A percentile compares a stretch with the other conserved stretches of the same genome.
Evolutionary conservation across 2,113 vertebrate species (phyloP).

Genomic region (Gopherus flavomarginatus): DNA sequence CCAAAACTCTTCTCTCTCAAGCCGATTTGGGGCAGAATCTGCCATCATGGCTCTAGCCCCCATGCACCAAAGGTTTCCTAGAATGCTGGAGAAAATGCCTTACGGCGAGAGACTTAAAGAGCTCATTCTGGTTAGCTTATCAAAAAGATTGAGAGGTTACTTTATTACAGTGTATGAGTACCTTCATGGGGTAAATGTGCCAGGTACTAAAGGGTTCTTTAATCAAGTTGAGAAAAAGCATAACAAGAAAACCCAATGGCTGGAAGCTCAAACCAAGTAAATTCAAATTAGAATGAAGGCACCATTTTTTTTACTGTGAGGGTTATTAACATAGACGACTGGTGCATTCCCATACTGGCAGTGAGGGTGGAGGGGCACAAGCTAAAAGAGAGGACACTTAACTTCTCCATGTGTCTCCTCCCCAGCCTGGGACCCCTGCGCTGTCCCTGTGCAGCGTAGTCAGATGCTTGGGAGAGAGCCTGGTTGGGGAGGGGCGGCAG

Average conservation of each 20-base stretch:
- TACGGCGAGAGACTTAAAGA: not conserved
- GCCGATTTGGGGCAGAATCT: not conserved
- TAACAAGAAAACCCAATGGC: not conserved
- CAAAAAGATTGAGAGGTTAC: not conserved
- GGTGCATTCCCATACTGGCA: too few species aligned
- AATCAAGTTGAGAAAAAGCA: not conserved
- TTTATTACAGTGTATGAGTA: not conserved
- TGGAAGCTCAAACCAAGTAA: not conserved
- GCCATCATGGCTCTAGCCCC: not conserved
- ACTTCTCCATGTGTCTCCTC: too few species aligned
- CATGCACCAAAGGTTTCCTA: not conserved
- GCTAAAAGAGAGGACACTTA: too few species aligned
- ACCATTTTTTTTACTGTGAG: not conserved
- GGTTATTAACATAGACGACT: not conserved
- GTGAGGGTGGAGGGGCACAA: too few species aligned
- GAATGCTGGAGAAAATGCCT: not conserved
- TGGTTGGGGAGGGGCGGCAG: too few species aligned
- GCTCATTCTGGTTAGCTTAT: not conserved
- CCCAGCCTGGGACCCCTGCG: too few species aligned
- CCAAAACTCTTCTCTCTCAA: not conserved
- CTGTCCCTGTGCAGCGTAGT: too few species aligned
- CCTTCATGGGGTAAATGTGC: not conserved
- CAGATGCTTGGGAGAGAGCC: too few species aligned
- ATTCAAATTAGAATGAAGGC: not conserved
- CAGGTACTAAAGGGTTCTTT: not conserved